Evolutionary conservation across 2,113 vertebrate species (phyloP), one percentile per base, ranked within the genome.

Genomic region (Callipepla californica): DNA sequence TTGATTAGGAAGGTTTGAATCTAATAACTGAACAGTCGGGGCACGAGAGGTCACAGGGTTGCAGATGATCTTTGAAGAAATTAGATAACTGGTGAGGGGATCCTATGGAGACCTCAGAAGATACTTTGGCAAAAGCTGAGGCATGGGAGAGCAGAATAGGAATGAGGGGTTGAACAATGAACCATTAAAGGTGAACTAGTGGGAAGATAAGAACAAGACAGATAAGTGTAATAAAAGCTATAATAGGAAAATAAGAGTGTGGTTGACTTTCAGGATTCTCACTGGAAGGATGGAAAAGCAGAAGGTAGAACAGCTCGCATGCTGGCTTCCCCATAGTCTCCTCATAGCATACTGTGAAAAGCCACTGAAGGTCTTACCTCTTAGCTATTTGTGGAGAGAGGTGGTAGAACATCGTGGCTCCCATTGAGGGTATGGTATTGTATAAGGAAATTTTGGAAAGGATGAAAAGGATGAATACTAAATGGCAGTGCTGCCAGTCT

Each of bases 1-100:
- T 70, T 94, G 87, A 96, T 96, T 96, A 94, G 89, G 70, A 76
- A 62, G 44, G 58, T 85, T 91, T 85, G 85, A 82, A 85, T 82
- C 53, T 51, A 91, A 62, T 92, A 89, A 87, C n/a, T 89, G 70
- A 63, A 81, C 92, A 87, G 82, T 91, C 74, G 89, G 63, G 23
- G 48, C 53, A 87, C 40, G 40, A 91, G 0, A 10, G 59, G 53
- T 91, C 85, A 73, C 28, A 69, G 42, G 23, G 55, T 82, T 87
- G 63, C 30, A 65, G 45, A 69, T 18, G 22, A 45, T 42, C 80
- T 85, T 82, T 76, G n/a, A 66, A 91, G 62, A 93, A 91, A 25
- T 53, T 70, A 53, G 19, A 65, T 89, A 50, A n/a, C 65, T 75
- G 62, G 32, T 12, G 13, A 89, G 36, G 38, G 42, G 23, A 89